phyloP scores from a whole-genome alignment of 1,140 invertebrate species.

The Elysia chlorotica region DNA sequence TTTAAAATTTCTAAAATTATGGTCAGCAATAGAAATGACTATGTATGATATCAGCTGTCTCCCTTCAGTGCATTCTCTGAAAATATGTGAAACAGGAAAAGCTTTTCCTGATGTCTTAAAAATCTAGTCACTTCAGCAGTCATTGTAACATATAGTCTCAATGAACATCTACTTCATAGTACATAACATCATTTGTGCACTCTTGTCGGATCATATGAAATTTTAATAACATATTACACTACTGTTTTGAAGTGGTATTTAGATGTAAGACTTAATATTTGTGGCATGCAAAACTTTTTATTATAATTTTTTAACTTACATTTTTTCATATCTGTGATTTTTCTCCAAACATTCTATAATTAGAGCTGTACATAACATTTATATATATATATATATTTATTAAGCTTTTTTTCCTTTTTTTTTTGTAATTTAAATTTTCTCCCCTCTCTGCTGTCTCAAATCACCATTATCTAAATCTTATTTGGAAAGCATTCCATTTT shows the following conservation, averaged over 20 bases:
- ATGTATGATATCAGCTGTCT: no score
- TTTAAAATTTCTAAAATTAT: background rate
- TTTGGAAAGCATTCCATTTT: constrained; percentile 26
- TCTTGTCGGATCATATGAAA: no score
- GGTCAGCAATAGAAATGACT: no score
- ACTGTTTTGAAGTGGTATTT: constrained; percentile 20
- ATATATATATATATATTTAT: constrained; percentile 24
- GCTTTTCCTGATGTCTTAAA: constrained; percentile 8
- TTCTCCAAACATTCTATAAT: constrained; percentile 17
- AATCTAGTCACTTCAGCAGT: constrained; percentile 2
- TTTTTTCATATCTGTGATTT: constrained; percentile 26
- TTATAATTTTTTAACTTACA: background rate
- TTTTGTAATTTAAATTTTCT: constrained; percentile 17
- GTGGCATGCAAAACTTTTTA: constrained; percentile 18
- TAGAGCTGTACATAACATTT: constrained; percentile 22
- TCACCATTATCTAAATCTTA: constrained; percentile 13
- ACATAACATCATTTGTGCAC: background rate
- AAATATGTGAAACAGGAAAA: background rate
- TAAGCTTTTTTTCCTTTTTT: constrained; percentile 10
- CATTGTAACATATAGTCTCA: background rate
- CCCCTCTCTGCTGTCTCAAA: background rate
- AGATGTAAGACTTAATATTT: constrained; percentile 21
- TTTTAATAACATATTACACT: no score
- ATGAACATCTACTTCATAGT: background rate
- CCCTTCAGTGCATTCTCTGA: background rate